Evolutionary conservation across 1,140 invertebrate genomes (phyloP).

Genomic region (Pachyrhynchus sulphureomaculatus): DNA sequence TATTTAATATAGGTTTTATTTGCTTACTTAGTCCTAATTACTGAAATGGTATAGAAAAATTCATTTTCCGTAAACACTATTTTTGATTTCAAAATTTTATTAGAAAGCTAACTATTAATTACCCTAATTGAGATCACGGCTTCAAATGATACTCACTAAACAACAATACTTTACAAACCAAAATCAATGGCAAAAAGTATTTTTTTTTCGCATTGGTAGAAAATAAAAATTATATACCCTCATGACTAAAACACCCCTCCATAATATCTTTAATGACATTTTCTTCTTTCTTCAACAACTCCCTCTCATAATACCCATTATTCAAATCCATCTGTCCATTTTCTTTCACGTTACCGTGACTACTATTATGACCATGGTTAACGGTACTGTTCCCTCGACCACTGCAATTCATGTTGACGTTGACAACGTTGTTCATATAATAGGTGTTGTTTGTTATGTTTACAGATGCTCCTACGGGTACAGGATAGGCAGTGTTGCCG

Average conservation of each 20-base stretch:
- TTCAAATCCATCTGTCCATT: slow-evolving; percentile 22
- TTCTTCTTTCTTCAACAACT: slow-evolving; percentile 36
- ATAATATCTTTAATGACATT: slow-evolving; percentile 35
- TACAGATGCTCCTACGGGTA: neutral
- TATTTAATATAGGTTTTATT: too few species aligned
- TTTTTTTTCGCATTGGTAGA: too few species aligned
- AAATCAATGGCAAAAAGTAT: too few species aligned
- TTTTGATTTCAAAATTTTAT: too few species aligned
- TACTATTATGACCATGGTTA: neutral
- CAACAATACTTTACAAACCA: too few species aligned
- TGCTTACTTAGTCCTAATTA: too few species aligned
- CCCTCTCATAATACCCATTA: slow-evolving; percentile 32
- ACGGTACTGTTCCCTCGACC: neutral
- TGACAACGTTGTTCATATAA: slow-evolving; percentile 20
- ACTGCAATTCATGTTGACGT: slow-evolving; percentile 17
- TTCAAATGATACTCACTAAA: too few species aligned
- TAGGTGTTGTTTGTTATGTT: slow-evolving; percentile 24
- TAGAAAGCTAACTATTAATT: too few species aligned
- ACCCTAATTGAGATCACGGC: too few species aligned
- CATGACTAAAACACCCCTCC: slow-evolving; percentile 21
- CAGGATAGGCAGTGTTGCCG: neutral
- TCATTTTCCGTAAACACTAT: too few species aligned
- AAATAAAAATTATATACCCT: slow-evolving; percentile 15
- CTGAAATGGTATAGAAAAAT: too few species aligned
- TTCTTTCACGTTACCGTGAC: neutral